These are phyloP conservation scores for Urocynchramus pylzowi DNA, from an alignment of 2,113 vertebrate genomes.

Conservation along the genomic window DNA sequence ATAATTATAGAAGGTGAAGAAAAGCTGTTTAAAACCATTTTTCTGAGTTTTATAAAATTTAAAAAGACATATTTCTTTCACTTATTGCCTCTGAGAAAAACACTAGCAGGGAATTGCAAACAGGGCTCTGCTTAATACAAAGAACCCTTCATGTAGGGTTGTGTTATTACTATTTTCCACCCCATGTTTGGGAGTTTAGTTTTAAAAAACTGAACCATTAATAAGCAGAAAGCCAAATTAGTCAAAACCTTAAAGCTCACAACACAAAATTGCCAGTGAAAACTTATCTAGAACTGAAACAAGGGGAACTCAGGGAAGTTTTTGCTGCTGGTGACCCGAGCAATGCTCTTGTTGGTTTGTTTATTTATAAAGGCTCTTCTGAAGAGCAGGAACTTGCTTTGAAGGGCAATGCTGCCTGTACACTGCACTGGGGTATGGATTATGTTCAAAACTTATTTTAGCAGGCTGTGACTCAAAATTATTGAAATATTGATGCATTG, in stretches of 20 bases:
- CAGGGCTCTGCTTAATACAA: conserved; percentile 29
- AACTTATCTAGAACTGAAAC: not conserved
- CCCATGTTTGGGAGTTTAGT: not conserved
- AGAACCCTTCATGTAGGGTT: conserved; percentile 5
- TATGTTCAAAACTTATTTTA: not conserved
- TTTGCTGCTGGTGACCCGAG: not conserved
- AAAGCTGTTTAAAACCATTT: conserved; percentile 91
- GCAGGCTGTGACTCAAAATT: not conserved
- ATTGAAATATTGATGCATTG: not conserved
- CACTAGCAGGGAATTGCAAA: conserved; percentile 43
- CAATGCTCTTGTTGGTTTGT: not conserved
- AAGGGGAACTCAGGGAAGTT: not conserved
- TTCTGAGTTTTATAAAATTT: conserved; percentile 85
- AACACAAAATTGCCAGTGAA: not conserved
- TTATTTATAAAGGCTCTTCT: not conserved
- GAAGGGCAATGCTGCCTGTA: not conserved
- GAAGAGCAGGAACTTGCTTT: not conserved
- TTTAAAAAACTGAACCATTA: conserved; percentile 44
- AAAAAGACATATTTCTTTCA: conserved; percentile 80
- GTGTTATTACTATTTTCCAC: conserved; percentile 12
- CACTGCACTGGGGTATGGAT: not conserved
- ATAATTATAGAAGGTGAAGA: conserved; percentile 94
- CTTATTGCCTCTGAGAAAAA: conserved; percentile 72
- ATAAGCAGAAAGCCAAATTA: conserved; percentile 47
- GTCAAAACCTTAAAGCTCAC: not conserved